These are phyloP conservation scores for Tetrapedia diversipes DNA, from an alignment of 2,888 invertebrate species.

Conservation along the genomic window DNA sequence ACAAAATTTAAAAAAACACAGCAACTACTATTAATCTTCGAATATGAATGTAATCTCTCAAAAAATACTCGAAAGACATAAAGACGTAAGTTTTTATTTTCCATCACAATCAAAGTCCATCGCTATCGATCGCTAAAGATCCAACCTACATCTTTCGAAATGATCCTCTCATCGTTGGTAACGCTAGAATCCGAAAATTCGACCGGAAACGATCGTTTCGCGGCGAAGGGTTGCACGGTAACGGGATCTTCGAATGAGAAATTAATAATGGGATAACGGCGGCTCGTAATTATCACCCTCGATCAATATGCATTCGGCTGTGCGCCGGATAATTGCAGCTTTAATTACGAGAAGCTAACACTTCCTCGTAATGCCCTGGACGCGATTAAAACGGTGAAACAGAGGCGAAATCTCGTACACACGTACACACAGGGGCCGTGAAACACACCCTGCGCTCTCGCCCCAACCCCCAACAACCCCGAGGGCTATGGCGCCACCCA, in stretches of 20 bases:
- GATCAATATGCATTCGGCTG: slow-evolving; percentile 28
- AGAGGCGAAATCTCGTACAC: slow-evolving; percentile 1
- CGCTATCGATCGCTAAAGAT: not conserved
- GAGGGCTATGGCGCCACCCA: no score
- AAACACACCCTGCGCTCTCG: slow-evolving; percentile 3
- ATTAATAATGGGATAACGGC: slow-evolving; percentile 27
- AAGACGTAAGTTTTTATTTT: no score
- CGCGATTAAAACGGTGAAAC: slow-evolving; percentile 15
- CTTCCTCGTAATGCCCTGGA: not conserved
- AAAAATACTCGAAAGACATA: no score
- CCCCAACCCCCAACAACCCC: no score
- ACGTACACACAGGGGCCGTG: not conserved
- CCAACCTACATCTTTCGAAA: no score
- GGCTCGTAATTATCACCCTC: slow-evolving; percentile 21
- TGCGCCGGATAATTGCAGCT: slow-evolving; percentile 37
- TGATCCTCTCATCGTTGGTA: no score
- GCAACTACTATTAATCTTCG: no score
- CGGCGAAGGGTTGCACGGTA: not conserved
- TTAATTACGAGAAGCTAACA: slow-evolving; percentile 36
- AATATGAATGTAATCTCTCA: no score
- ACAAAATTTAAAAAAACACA: no score
- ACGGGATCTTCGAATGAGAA: slow-evolving; percentile 5
- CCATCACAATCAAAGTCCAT: not conserved
- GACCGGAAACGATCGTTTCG: not conserved
- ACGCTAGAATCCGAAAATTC: not conserved